These are phyloP conservation scores for Garra rufa DNA, from an alignment of 2,113 vertebrate species.

Conservation along the genomic window DNA sequence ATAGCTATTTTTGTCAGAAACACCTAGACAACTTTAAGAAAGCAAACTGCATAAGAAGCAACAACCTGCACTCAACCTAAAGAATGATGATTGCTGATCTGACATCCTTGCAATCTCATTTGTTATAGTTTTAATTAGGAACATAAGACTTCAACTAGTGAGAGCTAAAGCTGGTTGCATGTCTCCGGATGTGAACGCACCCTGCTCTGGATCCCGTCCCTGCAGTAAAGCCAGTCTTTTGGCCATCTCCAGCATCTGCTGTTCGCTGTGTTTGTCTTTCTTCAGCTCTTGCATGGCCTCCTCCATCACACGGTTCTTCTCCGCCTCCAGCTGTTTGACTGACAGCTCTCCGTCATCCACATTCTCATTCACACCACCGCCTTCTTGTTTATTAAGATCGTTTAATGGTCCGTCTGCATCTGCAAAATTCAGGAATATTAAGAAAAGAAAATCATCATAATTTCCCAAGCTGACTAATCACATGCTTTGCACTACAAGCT, in stretches of 20 bases:
- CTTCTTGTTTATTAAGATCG: slow-evolving; percentile 80
- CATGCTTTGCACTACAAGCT: not conserved
- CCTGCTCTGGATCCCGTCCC: slow-evolving; percentile 88
- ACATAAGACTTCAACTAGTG: too few species aligned
- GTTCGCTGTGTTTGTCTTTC: slow-evolving; percentile 82
- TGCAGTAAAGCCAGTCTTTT: slow-evolving; percentile 85
- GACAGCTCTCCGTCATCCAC: slow-evolving; percentile 71
- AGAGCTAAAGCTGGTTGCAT: not conserved
- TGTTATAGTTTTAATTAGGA: not conserved
- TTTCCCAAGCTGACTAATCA: not conserved
- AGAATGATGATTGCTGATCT: too few species aligned
- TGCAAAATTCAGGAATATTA: slow-evolving; percentile 34
- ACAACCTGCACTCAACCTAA: too few species aligned
- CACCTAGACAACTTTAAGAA: too few species aligned
- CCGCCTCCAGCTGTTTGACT: slow-evolving; percentile 78
- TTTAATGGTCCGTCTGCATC: slow-evolving; percentile 77
- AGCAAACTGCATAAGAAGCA: too few species aligned
- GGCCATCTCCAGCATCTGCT: slow-evolving; percentile 84
- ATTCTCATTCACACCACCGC: slow-evolving; percentile 66
- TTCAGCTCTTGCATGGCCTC: slow-evolving; percentile 84
- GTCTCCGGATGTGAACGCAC: slow-evolving; percentile 63
- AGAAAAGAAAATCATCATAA: not conserved
- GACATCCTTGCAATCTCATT: too few species aligned
- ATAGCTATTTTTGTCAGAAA: too few species aligned
- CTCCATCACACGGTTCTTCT: slow-evolving; percentile 84